Evolutionary conservation across 2,797 vertebrate genomes (phyloP).

Genomic region (Phoeniculus purpureus): DNA sequence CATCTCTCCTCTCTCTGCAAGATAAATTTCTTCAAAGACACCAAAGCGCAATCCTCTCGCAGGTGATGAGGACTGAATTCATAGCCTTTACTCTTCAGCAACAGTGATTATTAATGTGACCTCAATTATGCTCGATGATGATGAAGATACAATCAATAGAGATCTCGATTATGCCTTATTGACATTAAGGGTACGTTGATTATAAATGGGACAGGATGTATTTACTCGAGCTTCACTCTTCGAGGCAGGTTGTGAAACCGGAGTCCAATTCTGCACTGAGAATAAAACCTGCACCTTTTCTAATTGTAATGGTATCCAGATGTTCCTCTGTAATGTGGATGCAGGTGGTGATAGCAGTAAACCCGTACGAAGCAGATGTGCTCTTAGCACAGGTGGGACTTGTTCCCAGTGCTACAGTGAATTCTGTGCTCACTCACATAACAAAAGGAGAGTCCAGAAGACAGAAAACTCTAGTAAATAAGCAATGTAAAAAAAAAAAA

Average conservation of each 20-base stretch:
- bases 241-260: constrained; percentile 85
- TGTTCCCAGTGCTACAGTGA: constrained; percentile 80
- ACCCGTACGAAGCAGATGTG: constrained; percentile 88
- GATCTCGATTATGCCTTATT: constrained; percentile 75
- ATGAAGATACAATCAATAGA: constrained; percentile 72
- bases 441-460: constrained; percentile 76
- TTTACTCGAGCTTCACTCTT: constrained; percentile 80
- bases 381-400: constrained; percentile 84
- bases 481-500: constrained; percentile 13
- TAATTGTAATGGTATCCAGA: constrained; percentile 92
- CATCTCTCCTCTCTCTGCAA: not conserved
- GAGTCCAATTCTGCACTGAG: constrained; percentile 80
- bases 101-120: constrained; percentile 63
- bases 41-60: not conserved
- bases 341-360: constrained; percentile 97
- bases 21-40: not conserved
- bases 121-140: constrained; percentile 70
- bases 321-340: constrained; percentile 86
- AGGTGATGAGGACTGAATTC: constrained; percentile 37
- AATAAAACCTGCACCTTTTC: constrained; percentile 91
- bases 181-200: constrained; percentile 77
- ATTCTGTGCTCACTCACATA: constrained; percentile 63
- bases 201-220: constrained; percentile 81
- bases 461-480: constrained; percentile 14
- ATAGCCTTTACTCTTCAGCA: constrained; percentile 38